Evolutionary conservation across 1,140 invertebrate genomes (phyloP), one percentile per base, ranked within the genome.

Genomic region (Myzus persicae): DNA sequence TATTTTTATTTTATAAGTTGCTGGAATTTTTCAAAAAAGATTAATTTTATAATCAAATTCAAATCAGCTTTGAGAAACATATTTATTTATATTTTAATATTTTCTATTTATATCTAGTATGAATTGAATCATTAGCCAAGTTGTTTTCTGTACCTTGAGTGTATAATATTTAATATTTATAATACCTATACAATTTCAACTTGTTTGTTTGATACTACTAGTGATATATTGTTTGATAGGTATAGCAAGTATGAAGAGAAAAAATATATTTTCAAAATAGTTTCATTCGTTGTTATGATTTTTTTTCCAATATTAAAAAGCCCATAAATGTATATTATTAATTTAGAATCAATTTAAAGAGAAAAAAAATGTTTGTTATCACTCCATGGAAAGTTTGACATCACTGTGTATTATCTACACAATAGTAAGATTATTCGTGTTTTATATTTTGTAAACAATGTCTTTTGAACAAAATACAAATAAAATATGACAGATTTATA

Each of bases 401-500:
- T 24, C 59, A n/a, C 4, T 67, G 59, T n/a, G 2, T n/a, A 67
- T 67, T n/a, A 67, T 4, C 31, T 5, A n/a, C 59, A 67, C 11
- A n/a, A 67, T 14, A 67, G 18, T n/a, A 67, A 67, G 31, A n/a
- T 67, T 67, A n/a, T 67, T 67, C 31, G 4, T 5, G 59, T 67
- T n/a, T 67, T 67, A 67, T 67, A 14, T 14, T 85, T 85, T 18
- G 11, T 85, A 31, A 85, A 44, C 26, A 42, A 31, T 44, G 42
- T 42, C 11, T 26, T 42, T 85, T 42, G 44, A 24, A 44, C 11
- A 44, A 85, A 44, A 85, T n/a, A 31, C 44, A 18, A 85, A n/a
- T 44, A 85, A 85, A 85, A 67, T n/a, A 67, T 31, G 84, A 26
- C 84, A 85, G 84, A 31, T 26, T 84, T 38, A 84, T 24, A 84